A percentile compares a stretch with the other conserved stretches of the same genome.
These are phyloP conservation scores for Varanus komodoensis DNA, from an alignment of 2,113 vertebrate species.

Conservation along the genomic window DNA sequence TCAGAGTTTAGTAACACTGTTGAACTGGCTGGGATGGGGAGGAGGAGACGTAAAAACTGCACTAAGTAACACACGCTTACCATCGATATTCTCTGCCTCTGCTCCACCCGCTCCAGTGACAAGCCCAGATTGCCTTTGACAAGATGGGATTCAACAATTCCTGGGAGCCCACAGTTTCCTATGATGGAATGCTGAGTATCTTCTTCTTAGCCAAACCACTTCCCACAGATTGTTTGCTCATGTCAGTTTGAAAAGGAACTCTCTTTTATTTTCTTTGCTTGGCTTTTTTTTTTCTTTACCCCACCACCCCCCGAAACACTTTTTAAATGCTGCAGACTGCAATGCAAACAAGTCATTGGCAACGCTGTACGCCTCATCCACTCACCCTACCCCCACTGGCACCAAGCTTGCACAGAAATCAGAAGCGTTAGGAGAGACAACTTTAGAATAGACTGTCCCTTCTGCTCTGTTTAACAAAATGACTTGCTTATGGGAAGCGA, in stretches of 20 bases:
- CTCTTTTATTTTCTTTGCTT: no score
- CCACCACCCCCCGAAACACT: neutral
- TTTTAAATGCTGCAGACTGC: conserved; percentile 26
- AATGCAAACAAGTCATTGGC: neutral
- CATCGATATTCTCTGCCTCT: no score
- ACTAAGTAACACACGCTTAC: neutral
- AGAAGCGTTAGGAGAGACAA: neutral
- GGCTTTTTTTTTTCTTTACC: neutral
- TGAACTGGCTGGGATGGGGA: neutral
- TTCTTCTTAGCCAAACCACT: neutral
- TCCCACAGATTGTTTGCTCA: neutral
- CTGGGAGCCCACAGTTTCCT: rapidly evolving
- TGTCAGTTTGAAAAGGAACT: neutral
- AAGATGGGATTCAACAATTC: neutral
- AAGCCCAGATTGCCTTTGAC: rapidly evolving
- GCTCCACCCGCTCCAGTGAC: neutral
- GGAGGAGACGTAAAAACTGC: no score
- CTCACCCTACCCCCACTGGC: neutral
- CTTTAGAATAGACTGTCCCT: neutral
- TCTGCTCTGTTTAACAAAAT: neutral
- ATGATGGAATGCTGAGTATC: rapidly evolving
- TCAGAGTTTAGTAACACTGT: neutral
- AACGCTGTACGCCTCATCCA: neutral
- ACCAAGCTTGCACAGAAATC: neutral
- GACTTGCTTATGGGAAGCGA: neutral